phyloP scores from a whole-genome alignment of 2,113 vertebrate genomes.

The Chamaea fasciata region DNA sequence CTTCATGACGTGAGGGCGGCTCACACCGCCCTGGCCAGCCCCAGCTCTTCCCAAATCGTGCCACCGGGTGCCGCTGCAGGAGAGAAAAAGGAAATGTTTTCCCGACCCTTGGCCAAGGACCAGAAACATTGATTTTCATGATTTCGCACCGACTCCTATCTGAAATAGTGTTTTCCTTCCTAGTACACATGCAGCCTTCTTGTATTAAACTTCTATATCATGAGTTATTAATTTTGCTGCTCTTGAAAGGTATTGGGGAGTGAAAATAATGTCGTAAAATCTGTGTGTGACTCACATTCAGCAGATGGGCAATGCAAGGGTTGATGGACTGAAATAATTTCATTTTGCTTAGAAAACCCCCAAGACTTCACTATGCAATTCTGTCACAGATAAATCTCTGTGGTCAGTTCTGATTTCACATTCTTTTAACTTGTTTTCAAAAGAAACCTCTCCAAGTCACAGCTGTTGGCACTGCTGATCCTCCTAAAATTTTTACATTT shows the following conservation, averaged over 20 bases:
- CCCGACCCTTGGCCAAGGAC: rapidly evolving
- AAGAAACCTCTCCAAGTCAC: neutral
- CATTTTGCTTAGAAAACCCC: neutral
- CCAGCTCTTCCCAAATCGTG: neutral
- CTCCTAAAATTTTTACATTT: neutral
- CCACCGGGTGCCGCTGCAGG: slow-evolving; percentile 72
- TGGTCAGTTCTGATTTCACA: neutral
- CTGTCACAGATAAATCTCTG: neutral
- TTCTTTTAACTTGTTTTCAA: neutral
- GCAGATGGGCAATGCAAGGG: neutral
- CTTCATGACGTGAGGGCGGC: rapidly evolving
- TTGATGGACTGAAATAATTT: neutral
- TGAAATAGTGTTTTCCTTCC: neutral
- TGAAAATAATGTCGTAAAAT: neutral
- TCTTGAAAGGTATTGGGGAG: neutral
- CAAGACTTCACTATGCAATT: neutral
- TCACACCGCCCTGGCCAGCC: neutral
- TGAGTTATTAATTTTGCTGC: neutral
- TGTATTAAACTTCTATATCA: neutral
- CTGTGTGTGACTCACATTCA: neutral
- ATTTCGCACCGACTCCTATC: neutral
- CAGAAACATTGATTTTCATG: rapidly evolving
- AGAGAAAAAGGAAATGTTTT: slow-evolving; percentile 26
- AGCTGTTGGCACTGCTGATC: neutral
- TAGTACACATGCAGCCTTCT: neutral